These are phyloP conservation scores for Seriola aureovittata DNA, from an alignment of 2,113 vertebrate genomes.

Conservation along the genomic window DNA sequence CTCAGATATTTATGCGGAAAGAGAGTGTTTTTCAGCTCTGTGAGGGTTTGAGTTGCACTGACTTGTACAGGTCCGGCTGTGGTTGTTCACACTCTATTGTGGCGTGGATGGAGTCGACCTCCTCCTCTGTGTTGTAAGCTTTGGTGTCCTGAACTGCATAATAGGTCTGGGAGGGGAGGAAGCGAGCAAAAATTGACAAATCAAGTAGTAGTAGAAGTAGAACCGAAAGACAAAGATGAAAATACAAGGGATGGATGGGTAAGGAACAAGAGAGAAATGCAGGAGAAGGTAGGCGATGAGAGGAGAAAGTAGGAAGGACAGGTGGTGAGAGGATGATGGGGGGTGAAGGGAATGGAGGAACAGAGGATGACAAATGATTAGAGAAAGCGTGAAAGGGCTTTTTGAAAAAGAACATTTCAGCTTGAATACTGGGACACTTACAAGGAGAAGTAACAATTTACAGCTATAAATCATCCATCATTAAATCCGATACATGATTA, in stretches of 20 bases:
- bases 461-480: no score
- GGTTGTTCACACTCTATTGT: conserved; percentile 99
- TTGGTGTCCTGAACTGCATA: conserved; percentile 97
- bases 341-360: no score
- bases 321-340: neutral
- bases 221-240: neutral
- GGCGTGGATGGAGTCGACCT: conserved; percentile 90
- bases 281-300: neutral
- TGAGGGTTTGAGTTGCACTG: conserved; percentile 67
- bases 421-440: no score
- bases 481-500: no score
- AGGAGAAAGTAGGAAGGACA: neutral
- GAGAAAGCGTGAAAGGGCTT: no score
- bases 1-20: neutral
- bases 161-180: conserved; percentile 87
- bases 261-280: no score
- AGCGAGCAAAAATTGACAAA: neutral
- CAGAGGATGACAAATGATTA: no score
- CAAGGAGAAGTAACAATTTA: no score
- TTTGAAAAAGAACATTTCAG: no score
- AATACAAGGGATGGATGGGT: neutral
- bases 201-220: neutral
- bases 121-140: conserved; percentile 91
- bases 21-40: neutral
- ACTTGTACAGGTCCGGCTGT: conserved; percentile 98